Conservation (phyloP, 2,113 vertebrate genomes). For the Nyctereutes procyonoides region DNA sequence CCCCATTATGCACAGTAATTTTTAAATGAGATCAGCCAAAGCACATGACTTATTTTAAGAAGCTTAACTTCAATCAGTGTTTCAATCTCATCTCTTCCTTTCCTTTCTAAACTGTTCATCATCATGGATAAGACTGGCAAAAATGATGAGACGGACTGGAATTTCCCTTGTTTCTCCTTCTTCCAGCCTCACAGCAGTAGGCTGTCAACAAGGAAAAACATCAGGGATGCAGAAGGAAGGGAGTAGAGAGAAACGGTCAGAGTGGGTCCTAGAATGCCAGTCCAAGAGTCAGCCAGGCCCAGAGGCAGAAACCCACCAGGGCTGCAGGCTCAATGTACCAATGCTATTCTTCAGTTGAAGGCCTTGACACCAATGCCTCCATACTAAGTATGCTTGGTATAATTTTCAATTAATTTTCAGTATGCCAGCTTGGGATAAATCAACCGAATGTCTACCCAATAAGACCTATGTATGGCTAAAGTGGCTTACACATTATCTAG, state of each 20-base stretch:
- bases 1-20: neutral
- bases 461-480: neutral
- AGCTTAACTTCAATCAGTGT: neutral
- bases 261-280: neutral
- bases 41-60: neutral
- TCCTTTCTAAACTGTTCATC: neutral
- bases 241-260: neutral
- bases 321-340: neutral
- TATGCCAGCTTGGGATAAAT: neutral
- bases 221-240: neutral
- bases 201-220: neutral
- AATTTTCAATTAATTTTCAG: neutral
- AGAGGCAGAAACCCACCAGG: neutral
- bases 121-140: neutral
- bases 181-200: neutral
- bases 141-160: accelerated
- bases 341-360: neutral
- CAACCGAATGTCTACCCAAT: neutral
- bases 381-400: neutral
- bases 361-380: neutral
- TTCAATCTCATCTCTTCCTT: neutral
- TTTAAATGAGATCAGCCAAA: neutral
- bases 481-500: neutral
- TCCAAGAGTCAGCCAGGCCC: neutral
- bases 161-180: neutral